Conservation (phyloP, 1,140 invertebrate genomes). For the Drosophila biarmipes region DNA sequence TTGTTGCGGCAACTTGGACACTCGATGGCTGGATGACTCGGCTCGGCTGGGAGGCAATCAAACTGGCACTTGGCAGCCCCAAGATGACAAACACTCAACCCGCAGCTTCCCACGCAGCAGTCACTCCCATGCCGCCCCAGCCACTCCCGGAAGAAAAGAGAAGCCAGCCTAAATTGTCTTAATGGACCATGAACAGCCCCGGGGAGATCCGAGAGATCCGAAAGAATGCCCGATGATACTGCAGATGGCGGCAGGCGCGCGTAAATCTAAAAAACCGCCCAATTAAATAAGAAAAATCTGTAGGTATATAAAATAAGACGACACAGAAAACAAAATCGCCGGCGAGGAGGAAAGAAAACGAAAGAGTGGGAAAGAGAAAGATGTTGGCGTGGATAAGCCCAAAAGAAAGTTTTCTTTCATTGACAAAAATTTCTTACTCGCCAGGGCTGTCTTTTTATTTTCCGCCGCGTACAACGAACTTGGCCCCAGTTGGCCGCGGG, state of each 20-base stretch:
- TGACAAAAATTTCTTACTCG: conserved; percentile 69
- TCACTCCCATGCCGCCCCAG: conserved; percentile 18
- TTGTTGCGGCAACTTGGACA: conserved; percentile 71
- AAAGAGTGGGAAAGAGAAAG: conserved; percentile 33
- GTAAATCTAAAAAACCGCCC: conserved; percentile 65
- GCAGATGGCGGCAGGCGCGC: conserved; percentile 66
- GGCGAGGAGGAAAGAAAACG: conserved; percentile 14
- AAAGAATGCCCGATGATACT: conserved; percentile 25
- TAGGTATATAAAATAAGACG: conserved; percentile 25
- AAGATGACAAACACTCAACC: conserved; percentile 34
- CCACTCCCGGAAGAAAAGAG: conserved; percentile 37
- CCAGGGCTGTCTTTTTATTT: conserved; percentile 44
- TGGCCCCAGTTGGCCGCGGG: conserved; percentile 43
- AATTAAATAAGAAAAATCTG: conserved; percentile 63
- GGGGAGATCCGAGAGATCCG: conserved; percentile 32
- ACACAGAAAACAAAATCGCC: conserved; percentile 49
- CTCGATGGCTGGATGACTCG: conserved; percentile 21
- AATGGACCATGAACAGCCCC: conserved; percentile 76
- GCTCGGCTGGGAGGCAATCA: conserved; percentile 44
- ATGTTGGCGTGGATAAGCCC: conserved; percentile 73
- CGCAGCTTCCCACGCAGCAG: conserved; percentile 68
- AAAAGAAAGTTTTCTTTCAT: conserved; percentile 80
- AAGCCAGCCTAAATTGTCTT: conserved; percentile 77
- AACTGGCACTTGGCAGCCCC: conserved; percentile 40
- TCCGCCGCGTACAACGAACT: conserved; percentile 64